Percentiles rank a stretch among this genome's conserved stretches.
phyloP scores from a whole-genome alignment of 2,113 vertebrate genomes.

The Eretmodus cyanostictus region DNA sequence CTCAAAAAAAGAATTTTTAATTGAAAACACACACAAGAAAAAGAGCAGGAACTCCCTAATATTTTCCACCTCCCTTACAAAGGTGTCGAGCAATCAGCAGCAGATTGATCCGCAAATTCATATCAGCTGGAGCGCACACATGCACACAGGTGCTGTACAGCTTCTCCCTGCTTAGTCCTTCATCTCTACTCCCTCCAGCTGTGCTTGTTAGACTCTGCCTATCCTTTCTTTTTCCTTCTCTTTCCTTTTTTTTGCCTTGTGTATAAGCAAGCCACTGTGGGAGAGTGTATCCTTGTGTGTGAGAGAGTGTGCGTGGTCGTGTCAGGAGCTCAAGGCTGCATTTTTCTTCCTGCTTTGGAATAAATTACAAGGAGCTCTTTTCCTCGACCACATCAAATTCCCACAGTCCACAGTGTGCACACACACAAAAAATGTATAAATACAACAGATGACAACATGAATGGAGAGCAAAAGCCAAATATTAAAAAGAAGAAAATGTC shows the following conservation, averaged over 20 bases:
- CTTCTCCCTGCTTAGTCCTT: background rate
- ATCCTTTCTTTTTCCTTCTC: background rate
- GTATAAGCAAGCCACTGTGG: background rate
- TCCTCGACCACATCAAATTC: background rate
- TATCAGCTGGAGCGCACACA: background rate
- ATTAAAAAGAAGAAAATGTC: background rate
- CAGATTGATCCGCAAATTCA: background rate
- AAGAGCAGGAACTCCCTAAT: background rate
- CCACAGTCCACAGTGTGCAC: background rate
- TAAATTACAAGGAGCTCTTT: conserved; percentile 25
- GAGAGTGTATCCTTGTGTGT: background rate
- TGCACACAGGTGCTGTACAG: background rate
- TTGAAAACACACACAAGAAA: background rate
- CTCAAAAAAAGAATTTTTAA: background rate
- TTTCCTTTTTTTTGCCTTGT: background rate
- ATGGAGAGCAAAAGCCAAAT: background rate
- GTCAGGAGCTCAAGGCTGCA: conserved; percentile 57
- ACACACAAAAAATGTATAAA: background rate
- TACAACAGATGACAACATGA: background rate
- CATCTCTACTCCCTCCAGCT: conserved; percentile 10
- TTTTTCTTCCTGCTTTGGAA: conserved; percentile 13
- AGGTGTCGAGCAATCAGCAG: conserved; percentile 2
- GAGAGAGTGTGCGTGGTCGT: background rate
- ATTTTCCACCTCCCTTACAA: background rate
- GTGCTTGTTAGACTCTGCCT: background rate